Evolutionary conservation across 2,888 invertebrate genomes (phyloP).

Genomic region (Druceiella hillmani): DNA sequence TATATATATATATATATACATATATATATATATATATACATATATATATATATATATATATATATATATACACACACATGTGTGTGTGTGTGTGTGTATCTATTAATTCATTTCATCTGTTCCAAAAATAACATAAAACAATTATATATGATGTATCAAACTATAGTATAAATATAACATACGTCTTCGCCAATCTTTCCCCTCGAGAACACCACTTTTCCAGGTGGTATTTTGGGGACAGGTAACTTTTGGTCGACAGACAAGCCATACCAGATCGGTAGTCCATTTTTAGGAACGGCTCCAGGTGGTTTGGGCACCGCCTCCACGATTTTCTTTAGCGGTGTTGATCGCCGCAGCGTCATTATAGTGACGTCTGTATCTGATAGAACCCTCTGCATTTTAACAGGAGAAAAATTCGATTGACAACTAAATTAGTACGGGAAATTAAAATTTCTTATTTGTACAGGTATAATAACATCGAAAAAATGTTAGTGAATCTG

Average conservation of each 20-base stretch:
- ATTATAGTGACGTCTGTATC: slow-evolving; percentile 37
- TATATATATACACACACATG: too few relatives aligned
- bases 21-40: too few relatives aligned
- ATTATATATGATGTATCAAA: too few relatives aligned
- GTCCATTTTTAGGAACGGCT: slow-evolving; percentile 44
- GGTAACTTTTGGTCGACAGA: slow-evolving; percentile 51
- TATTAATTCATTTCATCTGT: too few relatives aligned
- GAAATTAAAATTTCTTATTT: too few relatives aligned
- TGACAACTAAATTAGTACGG: too few relatives aligned
- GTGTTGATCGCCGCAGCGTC: slow-evolving; percentile 44
- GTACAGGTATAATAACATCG: too few relatives aligned
- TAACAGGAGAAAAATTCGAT: background rate
- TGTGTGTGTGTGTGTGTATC: too few relatives aligned
- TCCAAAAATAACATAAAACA: too few relatives aligned
- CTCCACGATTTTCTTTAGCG: slow-evolving; percentile 43
- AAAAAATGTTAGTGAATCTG: too few relatives aligned
- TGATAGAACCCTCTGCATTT: background rate
- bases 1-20: too few relatives aligned
- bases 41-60: too few relatives aligned
- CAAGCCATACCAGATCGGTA: slow-evolving; percentile 49
- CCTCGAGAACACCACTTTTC: slow-evolving; percentile 45
- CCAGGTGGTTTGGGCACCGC: slow-evolving; percentile 42
- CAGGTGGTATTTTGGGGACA: slow-evolving; percentile 47
- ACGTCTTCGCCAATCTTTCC: slow-evolving; percentile 50
- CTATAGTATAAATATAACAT: slow-evolving; percentile 27